Evolutionary conservation across 2,888 invertebrate species (phyloP).

Genomic region (Xestobium rufovillosum): DNA sequence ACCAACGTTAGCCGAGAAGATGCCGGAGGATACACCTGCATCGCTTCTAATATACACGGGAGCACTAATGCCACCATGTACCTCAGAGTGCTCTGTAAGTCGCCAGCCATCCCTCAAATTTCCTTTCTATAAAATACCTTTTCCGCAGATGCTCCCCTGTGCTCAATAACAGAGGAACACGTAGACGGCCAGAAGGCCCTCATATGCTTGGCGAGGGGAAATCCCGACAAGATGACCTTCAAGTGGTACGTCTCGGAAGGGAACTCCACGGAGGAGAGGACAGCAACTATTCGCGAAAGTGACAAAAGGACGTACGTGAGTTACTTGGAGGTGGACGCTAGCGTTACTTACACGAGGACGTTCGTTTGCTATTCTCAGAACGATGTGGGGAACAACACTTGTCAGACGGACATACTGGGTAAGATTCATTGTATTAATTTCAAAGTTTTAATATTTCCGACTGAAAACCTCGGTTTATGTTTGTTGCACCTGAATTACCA

Average conservation of each 20-base stretch:
- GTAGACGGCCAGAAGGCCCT: constrained; percentile 68
- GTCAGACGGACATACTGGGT: constrained; percentile 64
- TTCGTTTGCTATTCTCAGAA: constrained; percentile 84
- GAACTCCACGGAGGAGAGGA: constrained; percentile 66
- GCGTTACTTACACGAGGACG: constrained; percentile 60
- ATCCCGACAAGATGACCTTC: constrained; percentile 71
- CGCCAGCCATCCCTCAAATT: constrained; percentile 6
- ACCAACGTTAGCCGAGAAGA: constrained; percentile 61
- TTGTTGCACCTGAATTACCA: no score
- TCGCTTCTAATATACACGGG: constrained; percentile 74
- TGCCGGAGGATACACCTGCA: constrained; percentile 72
- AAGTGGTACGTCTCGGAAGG: constrained; percentile 78
- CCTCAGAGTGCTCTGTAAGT: constrained; percentile 81
- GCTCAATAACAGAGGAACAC: constrained; percentile 65
- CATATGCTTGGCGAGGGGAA: constrained; percentile 73
- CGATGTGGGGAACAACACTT: constrained; percentile 61
- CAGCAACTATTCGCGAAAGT: constrained; percentile 55
- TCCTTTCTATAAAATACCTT: background rate
- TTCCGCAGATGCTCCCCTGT: constrained; percentile 71
- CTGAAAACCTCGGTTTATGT: background rate
- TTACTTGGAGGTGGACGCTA: constrained; percentile 56
- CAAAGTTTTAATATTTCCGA: constrained; percentile 1
- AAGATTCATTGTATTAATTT: constrained; percentile 23
- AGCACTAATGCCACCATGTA: constrained; percentile 58
- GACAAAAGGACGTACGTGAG: no score